These are phyloP conservation scores for Phymanthus crucifer DNA, from an alignment of 92 coral and sea anemone species.

Conservation along the genomic window DNA sequence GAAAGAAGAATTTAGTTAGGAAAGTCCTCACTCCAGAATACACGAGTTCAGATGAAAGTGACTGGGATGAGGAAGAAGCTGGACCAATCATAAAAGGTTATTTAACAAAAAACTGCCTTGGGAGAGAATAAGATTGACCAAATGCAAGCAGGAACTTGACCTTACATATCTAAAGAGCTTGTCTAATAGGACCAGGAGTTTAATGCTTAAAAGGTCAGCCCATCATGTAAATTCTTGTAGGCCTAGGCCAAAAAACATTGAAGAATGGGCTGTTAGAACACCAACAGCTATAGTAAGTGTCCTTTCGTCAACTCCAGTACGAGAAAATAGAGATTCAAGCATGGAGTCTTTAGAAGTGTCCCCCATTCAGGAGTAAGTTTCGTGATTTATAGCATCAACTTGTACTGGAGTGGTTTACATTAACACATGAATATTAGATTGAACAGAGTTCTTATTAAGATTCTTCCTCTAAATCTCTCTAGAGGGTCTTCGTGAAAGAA, in stretches of 20 bases:
- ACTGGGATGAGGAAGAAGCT: neutral
- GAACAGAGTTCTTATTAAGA: no score
- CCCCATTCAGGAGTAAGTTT: no score
- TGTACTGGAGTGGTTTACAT: no score
- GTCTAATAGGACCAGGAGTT: neutral
- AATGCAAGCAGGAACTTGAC: slow-evolving; percentile 30
- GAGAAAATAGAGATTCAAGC: neutral
- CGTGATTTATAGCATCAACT: no score
- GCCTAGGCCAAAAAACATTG: neutral
- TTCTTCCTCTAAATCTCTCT: no score
- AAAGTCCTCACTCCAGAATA: slow-evolving; percentile 30
- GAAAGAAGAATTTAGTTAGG: slow-evolving; percentile 13
- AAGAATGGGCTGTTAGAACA: neutral
- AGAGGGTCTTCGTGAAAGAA: no score
- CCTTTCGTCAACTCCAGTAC: neutral
- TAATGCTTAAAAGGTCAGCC: neutral
- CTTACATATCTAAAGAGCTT: neutral
- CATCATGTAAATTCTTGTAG: neutral
- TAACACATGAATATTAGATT: no score
- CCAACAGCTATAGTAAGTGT: neutral
- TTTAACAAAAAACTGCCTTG: slow-evolving; percentile 39
- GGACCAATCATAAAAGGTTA: slow-evolving; percentile 3
- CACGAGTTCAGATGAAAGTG: slow-evolving; percentile 48
- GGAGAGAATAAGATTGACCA: slow-evolving; percentile 38
- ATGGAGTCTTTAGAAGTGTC: neutral